phyloP scores from a whole-genome alignment of 2,888 invertebrate species.

The Volucella bombylans region DNA sequence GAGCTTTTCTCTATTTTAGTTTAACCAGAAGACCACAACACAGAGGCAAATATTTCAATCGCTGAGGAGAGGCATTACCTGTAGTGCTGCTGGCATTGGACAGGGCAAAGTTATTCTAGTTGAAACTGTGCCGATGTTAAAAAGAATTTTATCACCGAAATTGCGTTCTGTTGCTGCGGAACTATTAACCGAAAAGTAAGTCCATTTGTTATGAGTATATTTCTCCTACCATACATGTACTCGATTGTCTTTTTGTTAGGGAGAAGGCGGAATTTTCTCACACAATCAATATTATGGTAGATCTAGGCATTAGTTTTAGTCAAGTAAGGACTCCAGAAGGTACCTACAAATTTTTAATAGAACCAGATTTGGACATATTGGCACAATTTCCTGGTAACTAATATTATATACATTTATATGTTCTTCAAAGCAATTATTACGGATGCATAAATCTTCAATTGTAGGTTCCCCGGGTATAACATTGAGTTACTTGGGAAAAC shows the following conservation, averaged over 20 bases:
- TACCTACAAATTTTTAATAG: slow-evolving; percentile 87
- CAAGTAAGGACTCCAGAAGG: slow-evolving; percentile 92
- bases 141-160: slow-evolving; percentile 88
- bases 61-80: slow-evolving; percentile 86
- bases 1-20: slow-evolving; percentile 81
- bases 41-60: slow-evolving; percentile 84
- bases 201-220: not conserved
- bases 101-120: slow-evolving; percentile 84
- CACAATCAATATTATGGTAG: slow-evolving; percentile 92
- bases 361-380: slow-evolving; percentile 90
- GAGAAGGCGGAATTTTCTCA: slow-evolving; percentile 85
- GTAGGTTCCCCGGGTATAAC: slow-evolving; percentile 79
- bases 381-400: slow-evolving; percentile 79
- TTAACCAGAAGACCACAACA: slow-evolving; percentile 83
- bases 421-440: no score
- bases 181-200: slow-evolving; percentile 80
- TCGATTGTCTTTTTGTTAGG: slow-evolving; percentile 69
- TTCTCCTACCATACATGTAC: no score
- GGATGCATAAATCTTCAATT: not conserved
- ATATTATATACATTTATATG: not conserved
- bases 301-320: slow-evolving; percentile 92
- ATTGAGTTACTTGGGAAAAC: slow-evolving; percentile 88
- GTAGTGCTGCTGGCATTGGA: slow-evolving; percentile 79
- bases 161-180: slow-evolving; percentile 87
- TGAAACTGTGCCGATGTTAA: slow-evolving; percentile 88